phyloP scores from a whole-genome alignment of 1,140 invertebrate genomes.

The Halyomorpha halys region DNA sequence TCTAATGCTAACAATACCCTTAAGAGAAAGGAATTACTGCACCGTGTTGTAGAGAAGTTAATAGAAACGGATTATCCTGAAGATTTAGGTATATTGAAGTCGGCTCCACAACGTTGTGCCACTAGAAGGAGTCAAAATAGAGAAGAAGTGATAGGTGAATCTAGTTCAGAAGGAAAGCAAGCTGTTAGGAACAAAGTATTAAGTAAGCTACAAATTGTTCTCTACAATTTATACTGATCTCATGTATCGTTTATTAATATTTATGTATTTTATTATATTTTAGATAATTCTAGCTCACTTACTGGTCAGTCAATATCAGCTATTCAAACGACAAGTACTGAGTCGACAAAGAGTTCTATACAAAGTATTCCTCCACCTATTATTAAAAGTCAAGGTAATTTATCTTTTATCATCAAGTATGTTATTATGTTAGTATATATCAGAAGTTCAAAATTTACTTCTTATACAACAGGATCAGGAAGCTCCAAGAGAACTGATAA shows the following conservation, averaged over 20 bases:
- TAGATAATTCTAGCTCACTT: constrained; percentile 4
- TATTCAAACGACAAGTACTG: background rate
- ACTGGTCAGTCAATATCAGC: background rate
- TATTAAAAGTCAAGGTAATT: background rate
- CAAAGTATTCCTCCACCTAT: background rate
- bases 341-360: background rate
- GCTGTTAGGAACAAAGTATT: too few species aligned
- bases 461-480: background rate
- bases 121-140: constrained; percentile 8
- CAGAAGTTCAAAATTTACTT: background rate
- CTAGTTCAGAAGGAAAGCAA: constrained; percentile 2
- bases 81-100: background rate
- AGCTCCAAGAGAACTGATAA: too few species aligned
- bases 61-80: constrained; percentile 30
- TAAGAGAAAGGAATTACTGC: constrained; percentile 34
- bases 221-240: too few species aligned
- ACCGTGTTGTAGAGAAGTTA: constrained; percentile 39
- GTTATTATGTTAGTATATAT: background rate
- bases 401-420: background rate
- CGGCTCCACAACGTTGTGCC: background rate
- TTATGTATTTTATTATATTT: background rate
- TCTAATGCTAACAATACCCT: constrained; percentile 23
- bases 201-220: too few species aligned
- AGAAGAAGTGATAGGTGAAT: constrained; percentile 19
- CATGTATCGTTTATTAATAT: too few species aligned